phyloP scores from a whole-genome alignment of 2,113 vertebrate species.

The Apaloderma vittatum region DNA sequence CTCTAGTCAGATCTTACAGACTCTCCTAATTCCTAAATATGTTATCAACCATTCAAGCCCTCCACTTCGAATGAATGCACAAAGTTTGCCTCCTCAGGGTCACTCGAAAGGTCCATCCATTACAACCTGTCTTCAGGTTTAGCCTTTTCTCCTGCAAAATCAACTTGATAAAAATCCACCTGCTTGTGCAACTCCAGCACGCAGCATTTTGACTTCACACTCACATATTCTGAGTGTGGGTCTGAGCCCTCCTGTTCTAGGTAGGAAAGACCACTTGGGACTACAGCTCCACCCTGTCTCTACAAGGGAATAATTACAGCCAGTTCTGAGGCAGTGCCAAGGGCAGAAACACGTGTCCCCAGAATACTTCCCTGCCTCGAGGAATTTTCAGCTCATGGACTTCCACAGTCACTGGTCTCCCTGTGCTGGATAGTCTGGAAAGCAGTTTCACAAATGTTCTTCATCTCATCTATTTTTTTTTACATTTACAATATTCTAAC shows the following conservation, averaged over 20 bases:
- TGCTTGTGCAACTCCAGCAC: background rate
- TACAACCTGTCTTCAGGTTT: background rate
- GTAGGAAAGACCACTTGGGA: background rate
- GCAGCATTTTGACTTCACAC: background rate
- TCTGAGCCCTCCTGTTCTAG: background rate
- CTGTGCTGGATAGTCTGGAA: background rate
- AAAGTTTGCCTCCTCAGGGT: background rate
- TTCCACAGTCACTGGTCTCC: background rate
- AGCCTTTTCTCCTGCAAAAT: background rate
- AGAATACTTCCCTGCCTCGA: background rate
- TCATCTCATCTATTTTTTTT: background rate
- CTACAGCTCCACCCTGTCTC: background rate
- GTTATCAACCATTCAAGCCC: background rate
- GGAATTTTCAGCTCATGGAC: background rate
- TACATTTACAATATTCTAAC: background rate
- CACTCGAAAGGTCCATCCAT: background rate
- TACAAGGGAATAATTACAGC: fast-evolving
- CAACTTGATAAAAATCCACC: background rate
- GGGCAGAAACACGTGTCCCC: background rate
- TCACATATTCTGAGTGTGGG: fast-evolving
- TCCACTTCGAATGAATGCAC: background rate
- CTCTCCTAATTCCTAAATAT: background rate
- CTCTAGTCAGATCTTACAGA: background rate
- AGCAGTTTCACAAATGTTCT: background rate
- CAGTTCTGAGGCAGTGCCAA: background rate